Conservation (phyloP, 2,888 invertebrate genomes). For the Rhagonycha lutea region DNA sequence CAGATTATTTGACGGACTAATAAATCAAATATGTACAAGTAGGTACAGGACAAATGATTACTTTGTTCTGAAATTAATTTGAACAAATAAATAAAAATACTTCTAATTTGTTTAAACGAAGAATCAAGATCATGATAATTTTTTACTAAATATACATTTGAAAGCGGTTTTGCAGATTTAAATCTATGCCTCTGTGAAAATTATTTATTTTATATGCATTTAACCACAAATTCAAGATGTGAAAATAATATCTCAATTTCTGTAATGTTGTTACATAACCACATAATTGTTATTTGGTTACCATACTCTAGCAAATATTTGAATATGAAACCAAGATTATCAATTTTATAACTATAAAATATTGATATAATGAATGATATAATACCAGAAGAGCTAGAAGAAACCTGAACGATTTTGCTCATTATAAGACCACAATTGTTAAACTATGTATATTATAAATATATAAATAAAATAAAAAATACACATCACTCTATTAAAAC, state of each 20-base stretch:
- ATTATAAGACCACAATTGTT: background rate
- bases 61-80: background rate
- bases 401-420: background rate
- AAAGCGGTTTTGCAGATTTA: background rate
- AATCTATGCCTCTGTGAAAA: background rate
- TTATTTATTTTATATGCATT: background rate
- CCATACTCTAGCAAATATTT: background rate
- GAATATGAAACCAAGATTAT: no score
- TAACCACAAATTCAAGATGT: background rate
- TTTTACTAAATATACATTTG: background rate
- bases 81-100: background rate
- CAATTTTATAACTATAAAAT: background rate
- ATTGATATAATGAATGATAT: background rate
- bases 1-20: background rate
- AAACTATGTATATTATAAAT: background rate
- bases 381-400: no score
- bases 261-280: background rate
- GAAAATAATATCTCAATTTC: background rate
- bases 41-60: background rate
- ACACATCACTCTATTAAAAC: slow-evolving; percentile 1
- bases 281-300: background rate
- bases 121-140: background rate
- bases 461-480: background rate
- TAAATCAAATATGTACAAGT: background rate
- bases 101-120: background rate